Evolutionary conservation across 2,888 invertebrate genomes (phyloP), one percentile per base, ranked within the genome.

Genomic region (Pyralis farinalis): DNA sequence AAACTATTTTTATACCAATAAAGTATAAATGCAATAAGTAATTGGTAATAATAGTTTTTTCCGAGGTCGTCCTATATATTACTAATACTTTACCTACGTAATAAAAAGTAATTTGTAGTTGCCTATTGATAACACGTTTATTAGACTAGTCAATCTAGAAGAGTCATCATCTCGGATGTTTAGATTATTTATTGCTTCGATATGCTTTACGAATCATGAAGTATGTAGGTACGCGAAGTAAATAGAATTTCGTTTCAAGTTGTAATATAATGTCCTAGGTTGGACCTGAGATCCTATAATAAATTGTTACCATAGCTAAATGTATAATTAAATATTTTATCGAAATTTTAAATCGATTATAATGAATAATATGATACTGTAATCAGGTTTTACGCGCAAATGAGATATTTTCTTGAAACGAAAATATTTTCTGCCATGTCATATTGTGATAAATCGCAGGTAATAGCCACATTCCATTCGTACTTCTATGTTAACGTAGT

Each of bases 111-210:
- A 42, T 46, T 49, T 43, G n/a, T 52, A 56, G 50, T 56, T 55
- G 61, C 44, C 44, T 40, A 46, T 46, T 42, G 38, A 40, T 45
- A 40, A 44, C 38, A 38, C 38, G 20, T 69, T 68, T 60, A 71
- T 82, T 84, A 84, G 84, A 86, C 87, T 88, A 87, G 87, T 88
- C 87, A 88, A 80, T 77, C 72, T 79, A 78, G 76, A 66, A 71
- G 67, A 74, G 74, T 75, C 77, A 75, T 68, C 63, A 58, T 57
- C 68, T 68, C 69, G 74, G n/a, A 65, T 70, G 69, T 70, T 78
- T 78, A 72, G 71, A 73, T 70, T 81, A 84, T 84, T 84, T 83
- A 84, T 83, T 83, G 59, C 66, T 75, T 74, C 64, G 27, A 44
- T 46, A 34, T 40, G 12, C 16, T 9, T 33, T 33, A 27, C 39